Base-by-base conservation (phyloP, 2,113 vertebrate species). In the Forbesichthys agassizii region DNA sequence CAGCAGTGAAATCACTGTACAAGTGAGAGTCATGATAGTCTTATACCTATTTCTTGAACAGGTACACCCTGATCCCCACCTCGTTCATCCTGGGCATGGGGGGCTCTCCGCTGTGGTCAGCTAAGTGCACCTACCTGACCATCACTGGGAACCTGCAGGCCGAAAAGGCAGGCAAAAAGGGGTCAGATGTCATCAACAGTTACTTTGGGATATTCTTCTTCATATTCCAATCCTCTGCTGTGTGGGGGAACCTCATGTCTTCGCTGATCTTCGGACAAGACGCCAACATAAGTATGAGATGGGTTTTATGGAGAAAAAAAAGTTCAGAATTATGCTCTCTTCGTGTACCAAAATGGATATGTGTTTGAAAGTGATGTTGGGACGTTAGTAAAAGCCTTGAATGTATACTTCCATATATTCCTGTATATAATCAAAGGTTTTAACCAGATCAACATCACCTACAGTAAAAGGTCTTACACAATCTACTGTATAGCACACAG, bases 121-220 rank as follows among this genome's bases (percentile, higher is more conserved):
- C 96, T 0, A 98, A 99, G 74, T 94, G 95, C 78, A 93, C 95
- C 14, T 98, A 96, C 84, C 93, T 99, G 79, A 98, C 97, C 20
- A 88, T 93, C 69, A 74, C 88, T 66, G 96, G 96, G 5, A 95
- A 93, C 67, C 0, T 0, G 0, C 92, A 93, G 0, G 96, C 94
- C 0, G 36, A 82, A 59, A 88, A 82, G 53, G 82, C 86, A 0
- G 92, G 92, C 7, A 92, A 93, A 63, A 85, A 63, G 6, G 87
- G 89, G 68, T 84, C 89, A 13, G 94, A 98, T 3, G 47, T 95
- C 63, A 93, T 99, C 82, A 98, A 90, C 92, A 93, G 94, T 12
- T 98, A 96, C 68, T 99, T 99, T 8, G 97, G 97, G 66, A 78
- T 96, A 81, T 99, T 99, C 92, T 99, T 99, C 52, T 94, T 98